Evolutionary conservation across 2,113 vertebrate genomes (phyloP), one percentile per base, ranked within the genome.

Genomic region (Dolichotis patagonum): DNA sequence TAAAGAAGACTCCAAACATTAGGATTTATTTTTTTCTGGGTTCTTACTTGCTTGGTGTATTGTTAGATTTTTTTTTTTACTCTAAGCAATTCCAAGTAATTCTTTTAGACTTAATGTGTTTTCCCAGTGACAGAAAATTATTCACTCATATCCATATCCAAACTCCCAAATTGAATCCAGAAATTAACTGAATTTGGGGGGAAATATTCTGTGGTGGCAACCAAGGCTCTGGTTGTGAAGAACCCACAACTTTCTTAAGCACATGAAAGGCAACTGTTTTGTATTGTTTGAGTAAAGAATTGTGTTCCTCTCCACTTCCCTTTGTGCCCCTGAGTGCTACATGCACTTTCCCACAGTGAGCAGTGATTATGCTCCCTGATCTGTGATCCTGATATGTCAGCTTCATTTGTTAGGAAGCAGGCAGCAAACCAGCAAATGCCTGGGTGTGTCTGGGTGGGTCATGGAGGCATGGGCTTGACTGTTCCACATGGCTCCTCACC

Each of bases 111-210:
- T 96, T 92, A 52, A 88, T 96, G 94, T 94, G 49, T 91, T 96
- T 98, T 93, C 94, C 85, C 78, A 93, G 89, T 54, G 91, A 88
- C 90, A 77, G 35, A 84, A 97, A 96, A 96, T 90, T 86, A 88
- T 54, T 54, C 77, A 80, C 91, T 96, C 82, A 73, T 10, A 91
- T 97, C 56, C 32, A 92, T 93, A 30, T 73, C 85, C 95, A 88
- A 80, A 96, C 87, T 94, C 63, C 82, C 12, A 96, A 17, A 95
- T 9, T 1, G 13, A 97, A 98, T 95, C 46, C 22, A 96, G 52
- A 67, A 96, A 8, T 43, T 87, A 75, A n/a, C 60, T 32, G 49
- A 75, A 35, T n/a, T 73, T 56, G 32, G 54, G 54, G 73, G 84
- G 67, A 85, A 84, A 54, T 2, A 26, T 28, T 52, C 24, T n/a